Conservation (phyloP, 2,113 vertebrate genomes). For the Machaerirhynchus nigripectus region DNA sequence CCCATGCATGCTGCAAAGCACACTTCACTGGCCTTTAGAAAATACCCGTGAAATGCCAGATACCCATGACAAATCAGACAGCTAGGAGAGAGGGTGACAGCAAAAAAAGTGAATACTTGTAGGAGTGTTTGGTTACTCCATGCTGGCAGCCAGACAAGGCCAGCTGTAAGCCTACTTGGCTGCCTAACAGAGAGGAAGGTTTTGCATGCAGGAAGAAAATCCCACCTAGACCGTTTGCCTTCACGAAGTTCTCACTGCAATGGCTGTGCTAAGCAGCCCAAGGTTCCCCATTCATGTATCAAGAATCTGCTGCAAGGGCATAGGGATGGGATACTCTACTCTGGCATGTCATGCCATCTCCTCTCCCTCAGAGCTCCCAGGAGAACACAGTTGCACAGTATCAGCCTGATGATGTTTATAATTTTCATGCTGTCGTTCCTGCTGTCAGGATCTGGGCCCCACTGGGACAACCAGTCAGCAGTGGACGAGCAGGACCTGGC, state of each 20-base stretch:
- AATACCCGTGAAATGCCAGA: slow-evolving; percentile 44
- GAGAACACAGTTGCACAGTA: not conserved
- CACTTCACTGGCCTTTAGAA: not conserved
- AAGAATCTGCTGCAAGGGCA: not conserved
- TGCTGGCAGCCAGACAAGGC: slow-evolving; percentile 19
- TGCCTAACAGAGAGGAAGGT: not conserved
- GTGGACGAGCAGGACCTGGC: not conserved
- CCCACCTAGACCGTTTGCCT: not conserved
- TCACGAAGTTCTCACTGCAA: not conserved
- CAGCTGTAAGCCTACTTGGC: slow-evolving; percentile 20
- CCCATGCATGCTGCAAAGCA: not conserved
- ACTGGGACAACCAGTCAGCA: not conserved
- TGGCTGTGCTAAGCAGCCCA: not conserved
- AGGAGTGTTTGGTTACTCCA: not conserved
- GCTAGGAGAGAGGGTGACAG: not conserved
- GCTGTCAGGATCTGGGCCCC: not conserved
- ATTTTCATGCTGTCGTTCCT: not conserved
- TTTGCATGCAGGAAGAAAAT: not conserved
- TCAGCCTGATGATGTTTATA: not conserved
- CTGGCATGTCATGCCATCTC: not conserved
- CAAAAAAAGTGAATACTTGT: not conserved
- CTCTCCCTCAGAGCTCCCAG: not conserved
- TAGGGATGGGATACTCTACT: not conserved
- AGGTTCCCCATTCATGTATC: not conserved
- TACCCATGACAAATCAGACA: slow-evolving; percentile 18